Conservation (phyloP, 2,888 invertebrate genomes). For the Agapetus fuscipes region DNA sequence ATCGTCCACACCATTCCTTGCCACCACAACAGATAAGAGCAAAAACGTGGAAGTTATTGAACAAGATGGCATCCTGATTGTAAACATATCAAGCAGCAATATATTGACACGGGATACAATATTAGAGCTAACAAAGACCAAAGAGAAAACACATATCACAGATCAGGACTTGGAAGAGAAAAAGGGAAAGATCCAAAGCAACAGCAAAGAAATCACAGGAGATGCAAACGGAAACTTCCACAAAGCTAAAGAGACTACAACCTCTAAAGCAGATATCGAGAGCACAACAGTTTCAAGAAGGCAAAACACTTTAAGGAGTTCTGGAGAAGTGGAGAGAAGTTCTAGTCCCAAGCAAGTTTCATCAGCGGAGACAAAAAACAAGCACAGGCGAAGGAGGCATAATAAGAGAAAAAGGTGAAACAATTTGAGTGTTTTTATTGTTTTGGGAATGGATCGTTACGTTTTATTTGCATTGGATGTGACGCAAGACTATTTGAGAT, state of each 20-base stretch:
- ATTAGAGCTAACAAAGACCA: conserved; percentile 33
- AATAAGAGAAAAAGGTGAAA: conserved; percentile 18
- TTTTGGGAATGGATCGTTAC: too few relatives aligned
- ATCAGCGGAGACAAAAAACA: conserved; percentile 9
- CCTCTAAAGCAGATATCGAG: conserved; percentile 2
- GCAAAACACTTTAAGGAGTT: conserved; percentile 5
- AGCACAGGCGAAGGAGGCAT: conserved; percentile 22
- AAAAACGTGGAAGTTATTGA: conserved; percentile 33
- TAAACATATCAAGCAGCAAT: conserved; percentile 39
- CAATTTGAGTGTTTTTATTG: not conserved
- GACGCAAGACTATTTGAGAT: too few relatives aligned
- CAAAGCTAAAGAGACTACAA: conserved; percentile 26
- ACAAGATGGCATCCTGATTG: conserved; percentile 42
- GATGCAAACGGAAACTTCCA: conserved; percentile 36
- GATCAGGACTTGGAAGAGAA: conserved; percentile 32
- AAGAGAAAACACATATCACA: conserved; percentile 14
- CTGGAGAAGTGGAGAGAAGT: conserved; percentile 4
- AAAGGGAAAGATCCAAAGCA: conserved; percentile 45
- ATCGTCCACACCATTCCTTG: not conserved
- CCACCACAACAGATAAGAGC: conserved; percentile 4
- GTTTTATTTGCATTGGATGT: too few relatives aligned
- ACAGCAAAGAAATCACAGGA: conserved; percentile 44
- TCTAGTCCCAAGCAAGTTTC: conserved; percentile 3
- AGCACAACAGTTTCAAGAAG: conserved; percentile 8
- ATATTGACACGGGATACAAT: conserved; percentile 40